phyloP scores from a whole-genome alignment of 2,797 vertebrate species.

The Halcyon leucocephala region DNA sequence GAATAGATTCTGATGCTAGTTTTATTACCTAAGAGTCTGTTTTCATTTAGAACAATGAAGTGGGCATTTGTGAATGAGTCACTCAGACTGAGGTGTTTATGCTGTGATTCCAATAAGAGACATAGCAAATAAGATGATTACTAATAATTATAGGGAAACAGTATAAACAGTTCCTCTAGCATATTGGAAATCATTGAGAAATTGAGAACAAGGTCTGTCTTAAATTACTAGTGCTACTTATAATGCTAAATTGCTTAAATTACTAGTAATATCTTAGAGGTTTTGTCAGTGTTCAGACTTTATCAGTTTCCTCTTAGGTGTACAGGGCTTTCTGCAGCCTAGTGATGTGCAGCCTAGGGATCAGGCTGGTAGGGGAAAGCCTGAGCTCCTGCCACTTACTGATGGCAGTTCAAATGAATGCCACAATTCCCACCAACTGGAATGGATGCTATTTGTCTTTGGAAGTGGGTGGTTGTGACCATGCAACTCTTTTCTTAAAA shows the following conservation, averaged over 20 bases:
- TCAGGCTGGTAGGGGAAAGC: not conserved
- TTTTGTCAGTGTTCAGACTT: not conserved
- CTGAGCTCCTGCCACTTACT: not conserved
- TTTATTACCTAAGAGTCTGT: not conserved
- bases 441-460: not conserved
- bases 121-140: not conserved
- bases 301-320: not conserved
- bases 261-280: not conserved
- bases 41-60: conserved; percentile 36
- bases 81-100: not conserved
- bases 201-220: not conserved
- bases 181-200: not conserved
- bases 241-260: not conserved
- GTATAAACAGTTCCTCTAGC: not conserved
- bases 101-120: not conserved
- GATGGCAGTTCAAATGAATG: not conserved
- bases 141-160: not conserved
- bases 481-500: not conserved
- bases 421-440: not conserved
- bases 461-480: not conserved
- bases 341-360: not conserved
- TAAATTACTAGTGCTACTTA: not conserved
- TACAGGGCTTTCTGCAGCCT: not conserved
- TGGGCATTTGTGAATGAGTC: not conserved
- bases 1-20: not conserved